Evolutionary conservation across 92 coral and sea anemone species (phyloP), one percentile per base, ranked within the genome.

Genomic region (Zoanthus sansibaricus): DNA sequence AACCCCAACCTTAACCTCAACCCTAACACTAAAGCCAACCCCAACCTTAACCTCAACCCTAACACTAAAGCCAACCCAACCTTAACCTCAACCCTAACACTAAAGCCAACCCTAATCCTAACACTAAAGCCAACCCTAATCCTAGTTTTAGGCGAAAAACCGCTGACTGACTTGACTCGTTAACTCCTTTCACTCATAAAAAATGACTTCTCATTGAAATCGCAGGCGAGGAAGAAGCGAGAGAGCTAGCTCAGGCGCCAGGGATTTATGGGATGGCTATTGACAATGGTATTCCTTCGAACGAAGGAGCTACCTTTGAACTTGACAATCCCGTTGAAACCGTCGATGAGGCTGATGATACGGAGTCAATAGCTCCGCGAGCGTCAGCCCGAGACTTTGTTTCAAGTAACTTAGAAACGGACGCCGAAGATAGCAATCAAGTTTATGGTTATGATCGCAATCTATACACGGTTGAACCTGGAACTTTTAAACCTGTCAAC

Each of bases 401-500:
- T 42, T 58, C 75, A 9, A 74, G 56, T 12, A 78, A 30, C 72
- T 78, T 20, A 30, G 76, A 84, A 25, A 61, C 77, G 76, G 89
- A 80, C 58, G 87, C 86, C 16, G 98, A 91, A 55, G 86, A 87
- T 58, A 93, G 88, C 75, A 83, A 90, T 68, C 92, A 91, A 54
- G 94, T 92, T 7, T 91, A 88, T 76, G 99, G 96, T 2, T 97
- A 93, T 83, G 98, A 95, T 80, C 92, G 94, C 42, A 91, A 92
- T 15, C 83, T 86, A 4, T 91, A 86, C 49, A 83, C 82, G 62
- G 82, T 70, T 33, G 42, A 71, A 70, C 89, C 77, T 1, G 85
- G 72, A 45, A 74, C 61, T 75, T 78, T 89, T 90, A 86, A 77
- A 55, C 69, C 89, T 52, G 87, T 88, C 87, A 87, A 86, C 71